Conservation (phyloP, 2,797 vertebrate species). For the Lepilemur septentrionalis region DNA sequence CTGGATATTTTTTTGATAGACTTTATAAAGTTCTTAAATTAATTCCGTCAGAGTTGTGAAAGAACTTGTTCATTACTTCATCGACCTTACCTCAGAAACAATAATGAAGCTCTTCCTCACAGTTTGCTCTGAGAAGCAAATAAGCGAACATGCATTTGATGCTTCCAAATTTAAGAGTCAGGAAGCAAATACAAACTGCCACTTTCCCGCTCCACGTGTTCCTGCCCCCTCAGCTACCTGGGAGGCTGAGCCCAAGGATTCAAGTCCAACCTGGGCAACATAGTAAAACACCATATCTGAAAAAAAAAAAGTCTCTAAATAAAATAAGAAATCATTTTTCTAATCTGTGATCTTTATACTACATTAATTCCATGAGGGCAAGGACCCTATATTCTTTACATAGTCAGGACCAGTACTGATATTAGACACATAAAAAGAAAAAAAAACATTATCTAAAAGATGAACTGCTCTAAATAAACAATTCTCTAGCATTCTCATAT, state of each 20-base stretch:
- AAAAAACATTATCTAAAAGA: not conserved
- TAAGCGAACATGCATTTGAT: not conserved
- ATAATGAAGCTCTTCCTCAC: not conserved
- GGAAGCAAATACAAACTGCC: not conserved
- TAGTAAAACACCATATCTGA: not conserved
- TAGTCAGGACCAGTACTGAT: not conserved
- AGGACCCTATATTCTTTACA: not conserved
- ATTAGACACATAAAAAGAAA: not conserved
- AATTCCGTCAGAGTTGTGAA: not conserved
- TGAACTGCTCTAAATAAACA: not conserved
- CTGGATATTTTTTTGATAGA: not conserved
- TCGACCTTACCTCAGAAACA: not conserved
- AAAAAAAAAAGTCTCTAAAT: not conserved
- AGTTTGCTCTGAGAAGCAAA: not conserved
- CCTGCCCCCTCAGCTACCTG: not conserved
- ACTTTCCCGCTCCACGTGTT: not conserved
- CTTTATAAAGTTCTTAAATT: not conserved
- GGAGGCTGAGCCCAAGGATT: not conserved
- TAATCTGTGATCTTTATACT: not conserved
- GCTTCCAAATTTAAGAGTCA: not conserved
- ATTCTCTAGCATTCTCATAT: not conserved
- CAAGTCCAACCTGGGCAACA: not conserved
- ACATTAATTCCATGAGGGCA: not conserved
- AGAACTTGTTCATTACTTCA: not conserved
- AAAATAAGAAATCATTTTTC: not conserved